Evolutionary conservation across 2,797 vertebrate species (phyloP).

Genomic region (Galago senegalensis): DNA sequence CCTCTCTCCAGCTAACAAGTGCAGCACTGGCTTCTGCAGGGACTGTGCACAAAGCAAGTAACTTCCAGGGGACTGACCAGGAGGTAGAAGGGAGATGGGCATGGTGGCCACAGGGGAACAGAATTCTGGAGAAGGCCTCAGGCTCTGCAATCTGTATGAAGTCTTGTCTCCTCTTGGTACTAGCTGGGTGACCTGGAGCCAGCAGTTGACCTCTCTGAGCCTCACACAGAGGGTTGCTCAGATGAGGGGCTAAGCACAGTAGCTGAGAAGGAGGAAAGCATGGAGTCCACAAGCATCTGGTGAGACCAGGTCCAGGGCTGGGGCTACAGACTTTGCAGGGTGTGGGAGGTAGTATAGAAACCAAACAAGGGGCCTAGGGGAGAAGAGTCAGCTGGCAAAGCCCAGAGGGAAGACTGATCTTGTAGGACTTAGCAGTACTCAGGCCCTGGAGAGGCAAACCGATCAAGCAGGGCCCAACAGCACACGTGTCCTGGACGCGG

Average conservation of each 20-base stretch:
- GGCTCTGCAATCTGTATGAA: neutral
- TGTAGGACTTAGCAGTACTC: neutral
- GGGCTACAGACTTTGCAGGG: neutral
- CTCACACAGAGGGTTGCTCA: neutral
- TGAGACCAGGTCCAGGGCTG: neutral
- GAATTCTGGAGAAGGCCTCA: neutral
- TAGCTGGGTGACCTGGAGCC: neutral
- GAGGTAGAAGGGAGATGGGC: neutral
- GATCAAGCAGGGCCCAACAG: neutral
- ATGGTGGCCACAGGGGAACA: neutral
- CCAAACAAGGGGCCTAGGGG: neutral
- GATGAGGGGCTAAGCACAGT: neutral
- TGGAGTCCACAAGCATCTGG: too few relatives aligned
- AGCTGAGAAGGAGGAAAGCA: neutral
- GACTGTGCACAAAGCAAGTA: neutral
- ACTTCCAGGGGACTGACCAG: neutral
- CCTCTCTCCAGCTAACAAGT: constrained; percentile 6
- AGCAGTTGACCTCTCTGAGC: neutral
- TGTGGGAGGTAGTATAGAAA: neutral
- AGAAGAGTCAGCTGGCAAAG: neutral
- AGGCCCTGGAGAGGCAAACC: neutral
- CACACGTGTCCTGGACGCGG: accelerated
- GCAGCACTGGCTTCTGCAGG: neutral
- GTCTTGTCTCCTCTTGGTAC: neutral
- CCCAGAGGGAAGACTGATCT: too few relatives aligned